These are phyloP conservation scores for Apocheima hispidaria DNA, from an alignment of 2,888 invertebrate species.

Conservation along the genomic window DNA sequence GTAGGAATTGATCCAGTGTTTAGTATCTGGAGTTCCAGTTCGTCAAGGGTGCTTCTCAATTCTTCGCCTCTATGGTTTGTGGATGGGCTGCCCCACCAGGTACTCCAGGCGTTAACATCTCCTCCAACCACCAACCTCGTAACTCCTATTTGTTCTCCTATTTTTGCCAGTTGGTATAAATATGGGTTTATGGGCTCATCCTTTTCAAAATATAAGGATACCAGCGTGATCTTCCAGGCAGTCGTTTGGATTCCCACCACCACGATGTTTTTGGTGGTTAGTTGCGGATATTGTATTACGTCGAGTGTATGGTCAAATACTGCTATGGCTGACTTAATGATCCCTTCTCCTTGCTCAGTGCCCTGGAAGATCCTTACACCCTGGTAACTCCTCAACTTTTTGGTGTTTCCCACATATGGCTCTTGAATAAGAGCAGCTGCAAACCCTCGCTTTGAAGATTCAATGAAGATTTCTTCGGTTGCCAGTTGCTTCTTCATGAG, in stretches of 20 bases:
- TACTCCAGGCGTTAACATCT: not conserved
- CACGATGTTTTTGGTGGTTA: not conserved
- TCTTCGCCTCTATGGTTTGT: not conserved
- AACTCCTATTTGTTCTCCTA: not conserved
- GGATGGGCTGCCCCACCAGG: constrained; percentile 2
- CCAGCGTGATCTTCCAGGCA: not conserved
- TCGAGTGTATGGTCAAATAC: not conserved
- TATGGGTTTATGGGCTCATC: constrained; percentile 22
- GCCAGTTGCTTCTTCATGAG: not conserved
- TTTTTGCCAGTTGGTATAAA: constrained; percentile 22
- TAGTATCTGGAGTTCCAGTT: not conserved
- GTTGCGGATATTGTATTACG: not conserved
- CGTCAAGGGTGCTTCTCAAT: not conserved
- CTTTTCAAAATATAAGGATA: not conserved
- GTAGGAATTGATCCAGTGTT: not conserved
- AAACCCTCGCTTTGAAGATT: not conserved
- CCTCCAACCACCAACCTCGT: not conserved
- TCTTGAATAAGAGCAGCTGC: not conserved
- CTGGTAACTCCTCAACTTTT: not conserved
- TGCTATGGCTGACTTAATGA: not conserved
- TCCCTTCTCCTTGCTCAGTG: not conserved
- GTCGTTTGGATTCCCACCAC: not conserved
- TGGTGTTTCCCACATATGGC: not conserved
- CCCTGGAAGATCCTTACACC: not conserved
- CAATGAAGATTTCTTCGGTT: not conserved